phyloP scores from a whole-genome alignment of 2,888 invertebrate species.

The Dynastes hyllus region DNA sequence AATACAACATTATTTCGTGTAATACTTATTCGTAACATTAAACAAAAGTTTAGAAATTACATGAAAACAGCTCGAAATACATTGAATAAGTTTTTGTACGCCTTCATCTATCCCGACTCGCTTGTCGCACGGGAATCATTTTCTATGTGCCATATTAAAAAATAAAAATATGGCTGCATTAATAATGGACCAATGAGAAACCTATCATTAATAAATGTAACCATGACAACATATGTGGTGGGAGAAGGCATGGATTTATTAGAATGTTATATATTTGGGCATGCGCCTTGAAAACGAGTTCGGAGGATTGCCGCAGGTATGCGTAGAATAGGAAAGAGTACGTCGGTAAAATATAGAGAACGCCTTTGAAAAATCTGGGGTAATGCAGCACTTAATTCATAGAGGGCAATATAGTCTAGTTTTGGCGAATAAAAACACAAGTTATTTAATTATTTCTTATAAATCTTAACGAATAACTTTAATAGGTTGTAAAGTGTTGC shows the following conservation, averaged over 20 bases:
- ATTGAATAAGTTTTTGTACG: too few species aligned
- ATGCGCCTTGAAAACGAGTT: conserved; percentile 6
- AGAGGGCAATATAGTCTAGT: conserved; percentile 8
- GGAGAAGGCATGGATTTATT: conserved; percentile 56
- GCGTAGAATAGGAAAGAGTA: neutral
- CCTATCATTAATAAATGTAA: conserved; percentile 66
- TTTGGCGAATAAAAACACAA: neutral
- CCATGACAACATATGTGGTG: conserved; percentile 66
- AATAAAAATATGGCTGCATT: conserved; percentile 66
- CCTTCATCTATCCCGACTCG: too few species aligned
- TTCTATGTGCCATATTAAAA: conserved; percentile 60
- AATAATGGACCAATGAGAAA: conserved; percentile 65
- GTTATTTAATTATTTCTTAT: too few species aligned
- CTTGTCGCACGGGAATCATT: conserved; percentile 19
- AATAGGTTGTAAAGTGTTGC: too few species aligned
- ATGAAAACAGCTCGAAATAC: too few species aligned
- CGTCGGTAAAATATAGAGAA: neutral
- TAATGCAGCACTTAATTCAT: neutral
- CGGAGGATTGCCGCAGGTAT: neutral
- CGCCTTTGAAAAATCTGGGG: neutral
- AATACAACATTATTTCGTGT: too few species aligned
- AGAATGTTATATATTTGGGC: conserved; percentile 39
- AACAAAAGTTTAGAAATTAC: too few species aligned
- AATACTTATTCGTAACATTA: too few species aligned
- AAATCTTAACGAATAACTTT: too few species aligned